phyloP scores from a whole-genome alignment of 2,797 vertebrate species.

The Anableps anableps region DNA sequence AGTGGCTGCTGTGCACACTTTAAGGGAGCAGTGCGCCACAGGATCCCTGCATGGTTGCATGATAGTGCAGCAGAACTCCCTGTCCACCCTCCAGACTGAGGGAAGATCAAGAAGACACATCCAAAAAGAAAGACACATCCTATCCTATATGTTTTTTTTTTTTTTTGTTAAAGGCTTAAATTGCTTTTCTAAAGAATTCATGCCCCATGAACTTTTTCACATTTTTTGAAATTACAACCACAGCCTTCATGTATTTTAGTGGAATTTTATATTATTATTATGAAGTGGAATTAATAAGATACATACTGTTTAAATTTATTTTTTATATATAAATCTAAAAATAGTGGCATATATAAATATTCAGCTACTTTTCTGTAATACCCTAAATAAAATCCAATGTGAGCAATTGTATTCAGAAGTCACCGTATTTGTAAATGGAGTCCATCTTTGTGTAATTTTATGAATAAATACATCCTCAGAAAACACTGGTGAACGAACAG shows the following conservation, averaged over 20 bases:
- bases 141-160: conserved; percentile 8
- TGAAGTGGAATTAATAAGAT: background rate
- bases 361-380: background rate
- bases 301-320: background rate
- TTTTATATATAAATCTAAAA: background rate
- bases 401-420: background rate
- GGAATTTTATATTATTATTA: background rate
- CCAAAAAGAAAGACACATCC: too few relatives aligned
- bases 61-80: conserved; percentile 40
- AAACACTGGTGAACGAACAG: background rate
- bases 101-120: conserved; percentile 23
- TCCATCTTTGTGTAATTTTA: background rate
- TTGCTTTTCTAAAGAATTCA: conserved; percentile 13
- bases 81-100: conserved; percentile 40
- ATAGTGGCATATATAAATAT: background rate
- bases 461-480: conserved; percentile 1
- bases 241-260: background rate
- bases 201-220: background rate
- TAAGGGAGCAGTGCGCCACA: conserved; percentile 52
- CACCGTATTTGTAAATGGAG: background rate
- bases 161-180: conserved; percentile 16
- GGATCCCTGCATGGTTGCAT: conserved; percentile 45
- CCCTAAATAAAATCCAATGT: background rate
- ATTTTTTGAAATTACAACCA: background rate
- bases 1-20: conserved; percentile 65